Base-by-base conservation (phyloP, 2,113 vertebrate genomes). In the Nymphicus hollandicus region DNA sequence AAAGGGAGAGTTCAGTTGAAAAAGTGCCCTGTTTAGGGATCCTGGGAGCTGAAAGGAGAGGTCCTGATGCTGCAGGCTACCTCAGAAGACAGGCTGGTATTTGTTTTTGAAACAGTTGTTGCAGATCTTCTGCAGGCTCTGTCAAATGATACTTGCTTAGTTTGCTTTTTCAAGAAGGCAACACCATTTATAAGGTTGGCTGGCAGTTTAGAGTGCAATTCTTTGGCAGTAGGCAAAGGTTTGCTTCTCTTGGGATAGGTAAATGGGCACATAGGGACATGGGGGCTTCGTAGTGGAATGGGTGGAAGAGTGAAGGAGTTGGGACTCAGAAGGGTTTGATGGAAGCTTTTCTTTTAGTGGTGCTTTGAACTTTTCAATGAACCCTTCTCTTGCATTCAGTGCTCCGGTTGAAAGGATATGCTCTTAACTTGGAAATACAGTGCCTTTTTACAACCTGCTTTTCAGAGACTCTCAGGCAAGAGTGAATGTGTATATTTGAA, bases 211-310 rank as follows among this genome's bases (percentile, higher is more conserved):
- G 44, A 55, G 68, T 70, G 66, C 14, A 37, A 3, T 71, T 77
- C 43, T 80, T 91, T 70, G 17, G 46, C 43, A 52, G 27, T 25
- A 15, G 71, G 35, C 14, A 49, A 74, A 83, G 52, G 27, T 84
- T 87, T 3, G 1, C 33, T 81, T 78, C 29, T 47, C 47, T 39
- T 55, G 44, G 15, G 8, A 1, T 31, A 17, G 22, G 24, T 81
- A 17, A 66, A n/a, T 0, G 11, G 74, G 33, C 33, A 11, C 5
- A 2, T 22, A 39, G 18, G 52, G 29, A 20, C 0, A 1, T 7
- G 49, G 13, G 22, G 43, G 4, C 43, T 85, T 80, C 27, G 2
- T 2, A 35, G 29, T 74, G 46, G 78, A 63, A 50, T 23, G 47
- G 4, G 7, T 11, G 10, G 46, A 73, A 68, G 29, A 66, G 60